Base-by-base conservation (phyloP, 1,140 invertebrate genomes). In the Spodoptera litura region DNA sequence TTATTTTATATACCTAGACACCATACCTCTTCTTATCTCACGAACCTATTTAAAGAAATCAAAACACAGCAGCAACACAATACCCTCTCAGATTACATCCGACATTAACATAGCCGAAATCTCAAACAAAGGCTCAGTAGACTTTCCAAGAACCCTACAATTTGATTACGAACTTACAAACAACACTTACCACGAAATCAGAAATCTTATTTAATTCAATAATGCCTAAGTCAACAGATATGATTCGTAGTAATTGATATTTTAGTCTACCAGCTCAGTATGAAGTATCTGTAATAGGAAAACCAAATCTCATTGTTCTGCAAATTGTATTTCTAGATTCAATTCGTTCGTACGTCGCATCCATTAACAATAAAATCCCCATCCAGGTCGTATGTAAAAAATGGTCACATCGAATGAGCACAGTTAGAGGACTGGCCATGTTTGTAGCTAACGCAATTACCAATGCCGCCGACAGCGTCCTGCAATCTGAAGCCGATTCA, bases 401-500 rank as follows among this genome's bases (percentile, higher is more conserved):
- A 78, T 66, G 38, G 83, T 83, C 76, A 82, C 80, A 80, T 73
- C 83, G 83, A 86, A 87, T 82, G 77, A 80, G 62, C 80, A 75
- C 82, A 80, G 85, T 89, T 87, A 87, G 83, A 76, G 82, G 82
- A 78, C 66, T 80, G 74, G 83, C 85, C 87, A 91, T 89, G 88
- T 91, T 91, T 91, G 88, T 79, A 81, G 74, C 84, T 91, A 91
- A 89, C 87, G 81, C 88, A 89, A 89, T 91, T 87, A 89, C 86
- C 81, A 79, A 78, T 80, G 83, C 84, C 38, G 81, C 87, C 76
- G 86, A 74, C 82, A 81, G 80, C 84, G 75, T 86, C 84, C 86
- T 85, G 88, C 87, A 90, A 92, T 92, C 91, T 89, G 87, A 88
- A 91, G 83, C 85, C 87, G 85, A 91, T 91, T 92, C 85, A 90